These are phyloP conservation scores for Mus spretus DNA, from an alignment of 2,797 vertebrate species.

Conservation along the genomic window DNA sequence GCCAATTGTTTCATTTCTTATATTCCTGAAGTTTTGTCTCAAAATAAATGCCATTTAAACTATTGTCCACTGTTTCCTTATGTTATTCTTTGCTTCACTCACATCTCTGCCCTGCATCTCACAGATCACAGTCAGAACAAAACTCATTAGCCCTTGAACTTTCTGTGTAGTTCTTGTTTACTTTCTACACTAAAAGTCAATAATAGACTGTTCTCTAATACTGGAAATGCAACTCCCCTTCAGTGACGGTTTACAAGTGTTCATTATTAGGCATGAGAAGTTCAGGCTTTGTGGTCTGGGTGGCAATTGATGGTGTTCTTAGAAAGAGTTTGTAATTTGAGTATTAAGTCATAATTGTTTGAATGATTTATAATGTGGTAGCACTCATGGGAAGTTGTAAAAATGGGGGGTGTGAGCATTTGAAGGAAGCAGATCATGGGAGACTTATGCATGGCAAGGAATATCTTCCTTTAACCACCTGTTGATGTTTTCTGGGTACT, in stretches of 20 bases:
- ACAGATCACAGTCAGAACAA: neutral
- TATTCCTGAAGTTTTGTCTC: neutral
- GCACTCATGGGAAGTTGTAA: neutral
- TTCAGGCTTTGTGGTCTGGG: neutral
- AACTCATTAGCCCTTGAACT: neutral
- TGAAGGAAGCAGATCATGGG: neutral
- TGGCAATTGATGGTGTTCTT: neutral
- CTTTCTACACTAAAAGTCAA: neutral
- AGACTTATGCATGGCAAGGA: neutral
- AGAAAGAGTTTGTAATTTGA: neutral
- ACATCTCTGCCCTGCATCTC: no score
- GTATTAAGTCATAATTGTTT: neutral
- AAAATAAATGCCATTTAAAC: neutral
- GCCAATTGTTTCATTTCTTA: neutral
- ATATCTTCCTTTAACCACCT: no score
- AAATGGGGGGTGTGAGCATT: neutral
- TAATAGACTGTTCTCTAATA: neutral
- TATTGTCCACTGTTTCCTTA: neutral
- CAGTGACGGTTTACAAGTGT: rapidly evolving
- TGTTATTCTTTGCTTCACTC: neutral
- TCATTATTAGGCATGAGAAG: neutral
- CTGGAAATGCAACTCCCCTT: neutral
- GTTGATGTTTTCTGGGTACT: neutral
- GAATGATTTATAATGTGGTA: neutral
- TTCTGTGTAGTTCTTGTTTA: neutral